phyloP scores from a whole-genome alignment of 2,797 vertebrate genomes.

The Eidolon dupreanum region DNA sequence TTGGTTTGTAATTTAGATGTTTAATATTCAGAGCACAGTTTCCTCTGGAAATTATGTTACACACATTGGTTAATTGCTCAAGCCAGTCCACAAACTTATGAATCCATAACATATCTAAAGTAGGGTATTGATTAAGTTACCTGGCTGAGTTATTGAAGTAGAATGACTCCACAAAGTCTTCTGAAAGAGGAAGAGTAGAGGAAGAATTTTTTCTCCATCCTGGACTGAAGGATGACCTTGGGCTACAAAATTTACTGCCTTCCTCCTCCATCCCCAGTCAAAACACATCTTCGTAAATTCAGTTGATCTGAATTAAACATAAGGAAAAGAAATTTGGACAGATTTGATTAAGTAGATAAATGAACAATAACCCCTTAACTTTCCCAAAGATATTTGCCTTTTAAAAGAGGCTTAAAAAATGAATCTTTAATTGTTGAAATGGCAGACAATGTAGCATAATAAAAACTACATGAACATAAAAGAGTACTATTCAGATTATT shows the following conservation, averaged over 20 bases:
- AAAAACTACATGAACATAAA: background rate
- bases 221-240: background rate
- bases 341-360: slow-evolving; percentile 5
- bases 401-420: slow-evolving; percentile 17
- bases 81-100: background rate
- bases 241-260: background rate
- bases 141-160: background rate
- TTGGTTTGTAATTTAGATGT: background rate
- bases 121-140: background rate
- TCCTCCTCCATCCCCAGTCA: background rate
- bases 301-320: background rate
- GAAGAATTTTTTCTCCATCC: background rate
- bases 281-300: background rate
- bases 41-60: background rate
- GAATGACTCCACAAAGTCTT: background rate
- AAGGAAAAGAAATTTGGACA: slow-evolving; percentile 9
- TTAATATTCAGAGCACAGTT: background rate
- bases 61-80: background rate
- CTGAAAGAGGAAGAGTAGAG: background rate
- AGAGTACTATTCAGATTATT: background rate
- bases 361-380: background rate
- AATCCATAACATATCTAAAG: background rate
- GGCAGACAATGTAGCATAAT: background rate
- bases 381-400: slow-evolving; percentile 4
- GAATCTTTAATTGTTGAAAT: background rate